Evolutionary conservation across 2,888 invertebrate genomes (phyloP), one percentile per base, ranked within the genome.

Genomic region (Troglohyphantes excavatus): DNA sequence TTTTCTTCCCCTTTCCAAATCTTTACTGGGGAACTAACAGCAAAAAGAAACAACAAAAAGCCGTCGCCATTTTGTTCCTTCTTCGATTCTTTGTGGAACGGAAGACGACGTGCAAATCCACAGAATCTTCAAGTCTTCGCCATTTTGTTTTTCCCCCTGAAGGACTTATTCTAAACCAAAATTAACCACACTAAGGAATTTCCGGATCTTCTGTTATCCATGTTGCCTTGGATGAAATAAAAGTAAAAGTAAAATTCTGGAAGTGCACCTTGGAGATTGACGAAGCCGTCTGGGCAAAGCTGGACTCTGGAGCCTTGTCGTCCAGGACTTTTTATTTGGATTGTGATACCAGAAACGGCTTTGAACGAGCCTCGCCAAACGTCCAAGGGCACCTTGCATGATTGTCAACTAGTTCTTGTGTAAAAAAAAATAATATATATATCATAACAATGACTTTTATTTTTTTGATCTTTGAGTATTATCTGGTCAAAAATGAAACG

Each of bases 331-430:
- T 89, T 13, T 73, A 61, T 46, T 75, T 86, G 90, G 86, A 90
- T 86, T 90, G 90, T 90, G 90, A 90, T 90, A 90, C 90, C 86
- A 86, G 90, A 82, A 70, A 26, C 70, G 81, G 85, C 86, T 23
- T 29, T 53, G 67, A 63, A 39, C 90, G 79, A 39, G 81, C 70
- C 33, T 90, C 90, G 86, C 85, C 90, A 82, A 85, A 79, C 79
- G 63, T 43, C 67, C n/a, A 29, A 72, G 39, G 43, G 29, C 13
- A 26, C n/a, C 73, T 53, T 81, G 81, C 87, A 88, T 81, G 81
- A 65, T 53, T 82, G 61, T 82, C 61, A 68, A 53, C 53, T 53
- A 65, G 23, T 78, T 68, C 26, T 46, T 68, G 68, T 68, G 65
- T 67, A 53, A 53, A 43, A 43, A 21, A 72, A 83, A 67, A 67